phyloP scores from a whole-genome alignment of 1,140 invertebrate genomes.

The Tribolium madens region DNA sequence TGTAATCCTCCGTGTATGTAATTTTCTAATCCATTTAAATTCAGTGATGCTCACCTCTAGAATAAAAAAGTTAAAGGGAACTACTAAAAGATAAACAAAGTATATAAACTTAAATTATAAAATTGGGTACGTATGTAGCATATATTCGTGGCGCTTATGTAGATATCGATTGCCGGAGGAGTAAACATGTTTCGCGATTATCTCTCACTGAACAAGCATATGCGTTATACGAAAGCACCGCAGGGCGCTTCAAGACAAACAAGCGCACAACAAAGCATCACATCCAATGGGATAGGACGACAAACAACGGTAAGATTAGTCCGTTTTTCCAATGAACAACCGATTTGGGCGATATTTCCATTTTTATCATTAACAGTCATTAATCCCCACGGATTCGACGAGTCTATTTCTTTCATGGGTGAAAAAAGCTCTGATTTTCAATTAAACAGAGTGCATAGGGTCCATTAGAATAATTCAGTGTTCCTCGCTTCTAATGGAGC shows the following conservation, averaged over 20 bases:
- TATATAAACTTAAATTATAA: slow-evolving; percentile 31
- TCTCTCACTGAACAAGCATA: slow-evolving; percentile 36
- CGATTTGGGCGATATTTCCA: not conserved
- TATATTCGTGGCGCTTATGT: slow-evolving; percentile 2
- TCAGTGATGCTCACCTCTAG: not conserved
- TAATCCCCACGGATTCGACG: slow-evolving; percentile 17
- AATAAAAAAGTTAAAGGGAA: not conserved
- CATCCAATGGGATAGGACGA: slow-evolving; percentile 20
- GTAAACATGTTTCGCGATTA: slow-evolving; percentile 43
- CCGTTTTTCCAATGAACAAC: slow-evolving; percentile 12
- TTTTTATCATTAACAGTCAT: slow-evolving; percentile 12
- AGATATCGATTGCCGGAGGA: slow-evolving; percentile 40
- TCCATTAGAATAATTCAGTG: slow-evolving; percentile 56
- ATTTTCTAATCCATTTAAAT: not conserved
- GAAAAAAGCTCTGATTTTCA: slow-evolving; percentile 50
- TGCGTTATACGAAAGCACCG: slow-evolving; percentile 26
- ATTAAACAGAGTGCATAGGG: slow-evolving; percentile 57
- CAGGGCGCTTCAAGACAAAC: slow-evolving; percentile 41
- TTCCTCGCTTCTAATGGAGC: slow-evolving; percentile 44
- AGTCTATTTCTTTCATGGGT: slow-evolving; percentile 11
- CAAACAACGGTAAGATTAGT: slow-evolving; percentile 35
- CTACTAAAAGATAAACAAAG: slow-evolving; percentile 34
- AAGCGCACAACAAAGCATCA: slow-evolving; percentile 38
- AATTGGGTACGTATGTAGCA: slow-evolving; percentile 11
- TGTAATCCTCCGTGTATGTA: too few species aligned